These are phyloP conservation scores for Oxytorus armatus DNA, from an alignment of 2,888 invertebrate species.

Conservation along the genomic window DNA sequence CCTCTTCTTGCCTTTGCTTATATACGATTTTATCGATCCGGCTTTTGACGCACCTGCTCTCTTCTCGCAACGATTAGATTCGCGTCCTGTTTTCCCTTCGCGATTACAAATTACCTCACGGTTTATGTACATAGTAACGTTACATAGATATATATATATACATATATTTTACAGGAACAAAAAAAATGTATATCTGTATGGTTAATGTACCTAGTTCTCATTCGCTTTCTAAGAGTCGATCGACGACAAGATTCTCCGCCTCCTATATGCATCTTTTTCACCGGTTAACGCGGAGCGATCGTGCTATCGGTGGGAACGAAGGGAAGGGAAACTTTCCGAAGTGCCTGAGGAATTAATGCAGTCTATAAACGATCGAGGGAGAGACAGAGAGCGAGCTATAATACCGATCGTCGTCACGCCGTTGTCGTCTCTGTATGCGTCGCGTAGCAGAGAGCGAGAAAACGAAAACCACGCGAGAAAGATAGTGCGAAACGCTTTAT, in stretches of 20 bases:
- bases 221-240: constrained; percentile 33
- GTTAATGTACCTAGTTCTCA: constrained; percentile 20
- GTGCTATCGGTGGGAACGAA: constrained; percentile 34
- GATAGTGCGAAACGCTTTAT: neutral
- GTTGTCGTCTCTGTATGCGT: constrained; percentile 2
- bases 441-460: neutral
- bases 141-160: neutral
- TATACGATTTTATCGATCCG: constrained; percentile 61
- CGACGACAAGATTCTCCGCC: constrained; percentile 26
- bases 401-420: constrained; percentile 22
- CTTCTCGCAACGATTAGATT: constrained; percentile 55
- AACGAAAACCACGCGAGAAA: constrained; percentile 15
- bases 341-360: constrained; percentile 45
- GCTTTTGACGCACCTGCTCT: constrained; percentile 57
- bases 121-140: neutral
- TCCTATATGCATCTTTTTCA: constrained; percentile 36
- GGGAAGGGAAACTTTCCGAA: constrained; percentile 5
- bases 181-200: constrained; percentile 25
- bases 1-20: neutral
- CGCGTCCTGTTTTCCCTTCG: constrained; percentile 53
- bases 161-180: neutral
- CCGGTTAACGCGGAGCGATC: constrained; percentile 37
- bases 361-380: constrained; percentile 41
- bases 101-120: constrained; percentile 45
- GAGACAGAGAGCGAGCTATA: constrained; percentile 6